These are phyloP conservation scores for Melitaea athalia DNA, from an alignment of 2,888 invertebrate species.

Conservation along the genomic window DNA sequence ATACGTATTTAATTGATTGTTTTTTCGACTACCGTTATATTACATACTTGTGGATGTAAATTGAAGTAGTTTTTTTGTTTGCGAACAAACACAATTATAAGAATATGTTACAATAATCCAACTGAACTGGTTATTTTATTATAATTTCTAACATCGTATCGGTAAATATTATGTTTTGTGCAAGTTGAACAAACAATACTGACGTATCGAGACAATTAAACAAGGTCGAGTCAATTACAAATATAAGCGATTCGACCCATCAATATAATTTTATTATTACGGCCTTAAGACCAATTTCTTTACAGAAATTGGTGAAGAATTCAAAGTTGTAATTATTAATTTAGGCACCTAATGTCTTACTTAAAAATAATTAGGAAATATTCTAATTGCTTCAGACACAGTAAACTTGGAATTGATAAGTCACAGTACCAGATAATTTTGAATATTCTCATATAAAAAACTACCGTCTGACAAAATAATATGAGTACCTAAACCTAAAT, in stretches of 20 bases:
- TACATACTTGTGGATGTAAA: too few species aligned
- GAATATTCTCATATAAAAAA: too few species aligned
- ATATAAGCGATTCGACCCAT: slow-evolving; percentile 15
- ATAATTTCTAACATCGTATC: not conserved
- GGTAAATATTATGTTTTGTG: slow-evolving; percentile 6
- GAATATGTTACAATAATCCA: too few species aligned
- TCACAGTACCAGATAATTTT: too few species aligned
- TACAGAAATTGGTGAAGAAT: slow-evolving; percentile 14
- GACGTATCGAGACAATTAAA: slow-evolving; percentile 37
- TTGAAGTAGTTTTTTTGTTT: too few species aligned
- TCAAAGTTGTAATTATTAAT: slow-evolving; percentile 6
- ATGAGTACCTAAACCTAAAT: too few species aligned
- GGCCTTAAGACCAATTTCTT: not conserved
- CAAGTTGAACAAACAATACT: slow-evolving; percentile 16
- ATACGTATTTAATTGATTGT: too few species aligned
- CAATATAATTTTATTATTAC: slow-evolving; percentile 16
- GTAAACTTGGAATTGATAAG: too few species aligned
- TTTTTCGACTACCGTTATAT: too few species aligned
- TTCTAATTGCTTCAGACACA: not conserved
- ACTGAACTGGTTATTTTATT: too few species aligned
- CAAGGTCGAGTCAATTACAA: slow-evolving; percentile 37
- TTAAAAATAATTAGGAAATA: not conserved
- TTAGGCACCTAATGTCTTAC: not conserved
- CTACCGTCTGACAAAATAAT: too few species aligned
- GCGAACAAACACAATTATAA: too few species aligned